Evolutionary conservation across 2,797 vertebrate genomes (phyloP).

Genomic region (Parotocinclus haroldoi): DNA sequence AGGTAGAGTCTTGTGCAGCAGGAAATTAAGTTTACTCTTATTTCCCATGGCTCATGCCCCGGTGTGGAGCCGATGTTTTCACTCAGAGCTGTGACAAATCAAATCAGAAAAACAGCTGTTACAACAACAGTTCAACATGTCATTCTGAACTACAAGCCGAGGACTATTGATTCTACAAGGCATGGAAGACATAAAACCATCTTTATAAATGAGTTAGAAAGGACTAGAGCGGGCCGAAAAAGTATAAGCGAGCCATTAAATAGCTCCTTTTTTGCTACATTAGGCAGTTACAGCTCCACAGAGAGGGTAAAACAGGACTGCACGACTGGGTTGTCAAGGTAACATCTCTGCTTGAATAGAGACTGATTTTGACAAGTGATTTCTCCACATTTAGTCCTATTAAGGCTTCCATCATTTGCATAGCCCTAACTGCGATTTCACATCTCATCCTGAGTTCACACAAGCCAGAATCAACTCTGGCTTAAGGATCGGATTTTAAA

Average conservation of each 20-base stretch:
- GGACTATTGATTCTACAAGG: constrained; percentile 62
- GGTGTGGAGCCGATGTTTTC: constrained; percentile 18
- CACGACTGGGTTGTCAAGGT: constrained; percentile 65
- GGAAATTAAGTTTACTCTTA: constrained; percentile 21
- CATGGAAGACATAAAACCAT: constrained; percentile 36
- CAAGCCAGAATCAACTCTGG: no score
- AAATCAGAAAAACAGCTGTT: constrained; percentile 43
- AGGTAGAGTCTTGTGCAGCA: not conserved
- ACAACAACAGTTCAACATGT: constrained; percentile 45
- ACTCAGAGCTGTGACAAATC: constrained; percentile 47
- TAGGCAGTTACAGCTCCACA: constrained; percentile 65
- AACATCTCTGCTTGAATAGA: constrained; percentile 60
- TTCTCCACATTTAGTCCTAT: constrained; percentile 59
- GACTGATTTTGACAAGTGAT: constrained; percentile 55
- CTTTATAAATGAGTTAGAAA: constrained; percentile 29
- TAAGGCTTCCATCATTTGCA: no score
- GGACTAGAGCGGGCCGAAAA: not conserved
- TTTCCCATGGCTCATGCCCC: constrained; percentile 15
- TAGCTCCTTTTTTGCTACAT: constrained; percentile 67
- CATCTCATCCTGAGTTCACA: no score
- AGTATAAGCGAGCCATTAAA: constrained; percentile 59
- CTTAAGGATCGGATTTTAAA: no score
- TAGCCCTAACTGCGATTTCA: no score
- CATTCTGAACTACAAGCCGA: constrained; percentile 54
- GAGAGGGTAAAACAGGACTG: constrained; percentile 54